phyloP scores from a whole-genome alignment of 2,113 vertebrate genomes.

The Protomyctophum bolini region DNA sequence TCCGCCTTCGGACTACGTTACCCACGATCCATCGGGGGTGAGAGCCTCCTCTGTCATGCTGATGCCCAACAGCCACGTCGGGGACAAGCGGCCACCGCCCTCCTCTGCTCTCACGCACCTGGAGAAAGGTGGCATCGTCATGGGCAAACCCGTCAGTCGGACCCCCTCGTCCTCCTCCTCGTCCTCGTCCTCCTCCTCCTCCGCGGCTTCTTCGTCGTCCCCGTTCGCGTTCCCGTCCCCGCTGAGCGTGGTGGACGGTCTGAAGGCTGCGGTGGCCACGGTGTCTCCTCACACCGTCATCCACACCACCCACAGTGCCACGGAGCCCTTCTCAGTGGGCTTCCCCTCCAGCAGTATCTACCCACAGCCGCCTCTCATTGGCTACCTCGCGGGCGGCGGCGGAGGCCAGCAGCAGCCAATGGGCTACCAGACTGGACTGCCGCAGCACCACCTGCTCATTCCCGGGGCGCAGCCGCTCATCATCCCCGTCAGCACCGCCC shows the following conservation, averaged over 20 bases:
- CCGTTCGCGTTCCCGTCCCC: constrained; percentile 82
- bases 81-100: constrained; percentile 72
- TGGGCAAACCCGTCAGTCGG: constrained; percentile 86
- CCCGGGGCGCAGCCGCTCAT: constrained; percentile 91
- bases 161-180: constrained; percentile 51
- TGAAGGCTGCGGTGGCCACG: constrained; percentile 82
- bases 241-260: constrained; percentile 82
- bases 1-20: constrained; percentile 85
- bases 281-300: constrained; percentile 92
- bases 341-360: constrained; percentile 88
- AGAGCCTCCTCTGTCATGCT: constrained; percentile 92
- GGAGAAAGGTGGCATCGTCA: constrained; percentile 82
- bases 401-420: constrained; percentile 75
- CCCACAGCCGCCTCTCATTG: constrained; percentile 89
- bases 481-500: constrained; percentile 84
- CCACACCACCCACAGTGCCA: constrained; percentile 90
- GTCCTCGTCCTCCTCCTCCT: constrained; percentile 73
- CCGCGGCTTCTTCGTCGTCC: constrained; percentile 68
- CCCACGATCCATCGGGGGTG: constrained; percentile 83
- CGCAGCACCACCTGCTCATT: constrained; percentile 94
- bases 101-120: constrained; percentile 78
- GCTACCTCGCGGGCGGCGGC: constrained; percentile 85
- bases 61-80: constrained; percentile 87
- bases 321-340: constrained; percentile 88
- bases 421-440: constrained; percentile 86